A percentile compares a stretch with the other conserved stretches of the same genome.
Evolutionary conservation across 2,113 vertebrate genomes (phyloP).

Genomic region (Hippocampus mohnikei): DNA sequence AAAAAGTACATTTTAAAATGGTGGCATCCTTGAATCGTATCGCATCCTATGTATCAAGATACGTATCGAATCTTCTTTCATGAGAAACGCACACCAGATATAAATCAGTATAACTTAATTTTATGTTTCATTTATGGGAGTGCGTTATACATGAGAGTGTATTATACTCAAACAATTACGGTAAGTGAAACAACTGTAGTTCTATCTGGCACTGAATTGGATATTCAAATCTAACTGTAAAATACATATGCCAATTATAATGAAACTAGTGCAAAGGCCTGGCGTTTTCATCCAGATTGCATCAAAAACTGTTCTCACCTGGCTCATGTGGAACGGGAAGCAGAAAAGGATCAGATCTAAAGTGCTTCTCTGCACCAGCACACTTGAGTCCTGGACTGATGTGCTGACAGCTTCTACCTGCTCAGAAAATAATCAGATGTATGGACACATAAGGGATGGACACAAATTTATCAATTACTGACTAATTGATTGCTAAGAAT

Average conservation of each 20-base stretch:
- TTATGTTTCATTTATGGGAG: no score
- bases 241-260: neutral
- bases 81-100: no score
- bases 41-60: no score
- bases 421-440: conserved; percentile 27
- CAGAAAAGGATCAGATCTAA: conserved; percentile 98
- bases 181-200: neutral
- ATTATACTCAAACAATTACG: no score
- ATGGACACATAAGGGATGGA: neutral
- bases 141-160: no score
- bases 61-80: no score
- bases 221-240: neutral
- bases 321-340: conserved; percentile 98
- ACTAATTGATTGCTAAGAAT: neutral
- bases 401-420: conserved; percentile 98
- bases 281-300: conserved; percentile 3
- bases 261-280: neutral
- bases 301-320: conserved; percentile 71
- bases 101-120: no score
- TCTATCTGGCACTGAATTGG: neutral
- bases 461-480: neutral
- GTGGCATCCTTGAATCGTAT: no score
- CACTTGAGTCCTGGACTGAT: conserved; percentile 96
- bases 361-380: conserved; percentile 95
- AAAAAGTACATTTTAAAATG: no score